Conservation (phyloP, 2,797 vertebrate species). For the Mergus octosetaceus region DNA sequence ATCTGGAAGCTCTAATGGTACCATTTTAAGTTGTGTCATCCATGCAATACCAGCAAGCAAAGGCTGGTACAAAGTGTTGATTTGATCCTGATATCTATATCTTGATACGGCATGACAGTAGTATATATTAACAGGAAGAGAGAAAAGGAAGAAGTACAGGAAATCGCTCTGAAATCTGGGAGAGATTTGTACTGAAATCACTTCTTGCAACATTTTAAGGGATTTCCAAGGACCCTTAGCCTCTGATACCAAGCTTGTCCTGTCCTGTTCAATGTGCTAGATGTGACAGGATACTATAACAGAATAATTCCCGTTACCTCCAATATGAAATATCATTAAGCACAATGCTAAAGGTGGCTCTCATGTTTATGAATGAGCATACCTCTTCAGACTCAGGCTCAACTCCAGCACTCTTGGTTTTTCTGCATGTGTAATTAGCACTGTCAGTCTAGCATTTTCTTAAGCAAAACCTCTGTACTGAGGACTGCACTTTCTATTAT, state of each 20-base stretch:
- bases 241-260: background rate
- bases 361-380: slow-evolving; percentile 27
- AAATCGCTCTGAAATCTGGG: background rate
- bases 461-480: background rate
- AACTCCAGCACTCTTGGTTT: slow-evolving; percentile 3
- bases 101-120: background rate
- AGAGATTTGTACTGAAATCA: background rate
- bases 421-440: background rate
- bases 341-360: background rate
- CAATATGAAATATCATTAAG: background rate
- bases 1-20: background rate
- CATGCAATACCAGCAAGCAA: background rate
- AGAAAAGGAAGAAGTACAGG: background rate
- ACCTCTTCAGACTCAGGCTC: background rate
- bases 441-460: background rate
- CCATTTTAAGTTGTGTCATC: background rate
- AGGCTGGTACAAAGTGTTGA: background rate
- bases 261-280: background rate
- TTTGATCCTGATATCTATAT: background rate
- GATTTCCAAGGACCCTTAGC: background rate
- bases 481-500: background rate
- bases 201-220: background rate
- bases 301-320: background rate
- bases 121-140: background rate
- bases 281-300: background rate